A percentile compares a stretch with the other conserved stretches of the same genome.
Conservation (phyloP, 1,140 invertebrate species). For the Calephelis nemesis region DNA sequence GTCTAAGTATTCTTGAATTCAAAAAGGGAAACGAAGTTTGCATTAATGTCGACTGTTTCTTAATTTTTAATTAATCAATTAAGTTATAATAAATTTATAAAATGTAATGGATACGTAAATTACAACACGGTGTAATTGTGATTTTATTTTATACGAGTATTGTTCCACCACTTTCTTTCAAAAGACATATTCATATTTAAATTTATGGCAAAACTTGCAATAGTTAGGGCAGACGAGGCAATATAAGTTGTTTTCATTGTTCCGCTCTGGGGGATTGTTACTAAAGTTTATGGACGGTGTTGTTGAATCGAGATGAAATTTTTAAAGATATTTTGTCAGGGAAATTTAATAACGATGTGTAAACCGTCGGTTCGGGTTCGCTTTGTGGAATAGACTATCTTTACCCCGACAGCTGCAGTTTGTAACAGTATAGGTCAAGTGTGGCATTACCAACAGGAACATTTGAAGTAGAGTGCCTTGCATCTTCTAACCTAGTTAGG, state of each 20-base stretch:
- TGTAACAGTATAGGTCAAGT: too few species aligned
- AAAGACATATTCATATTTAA: constrained; percentile 70
- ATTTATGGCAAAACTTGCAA: constrained; percentile 59
- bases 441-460: too few species aligned
- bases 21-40: too few species aligned
- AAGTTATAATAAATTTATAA: too few species aligned
- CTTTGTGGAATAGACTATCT: too few species aligned
- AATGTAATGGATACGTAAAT: neutral
- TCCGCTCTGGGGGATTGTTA: constrained; percentile 20
- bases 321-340: constrained; percentile 6
- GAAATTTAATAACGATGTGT: neutral
- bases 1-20: too few species aligned
- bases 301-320: constrained; percentile 17
- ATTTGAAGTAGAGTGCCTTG: too few species aligned
- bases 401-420: too few species aligned
- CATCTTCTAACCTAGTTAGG: too few species aligned
- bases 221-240: constrained; percentile 53
- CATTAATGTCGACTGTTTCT: too few species aligned
- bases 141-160: constrained; percentile 39
- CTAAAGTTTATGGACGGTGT: constrained; percentile 25
- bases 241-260: constrained; percentile 44
- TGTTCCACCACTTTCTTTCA: constrained; percentile 42
- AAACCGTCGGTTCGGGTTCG: too few species aligned
- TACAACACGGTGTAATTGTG: neutral
- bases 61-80: too few species aligned